These are phyloP conservation scores for Spodoptera exigua DNA, from an alignment of 2,888 invertebrate species.

Conservation along the genomic window DNA sequence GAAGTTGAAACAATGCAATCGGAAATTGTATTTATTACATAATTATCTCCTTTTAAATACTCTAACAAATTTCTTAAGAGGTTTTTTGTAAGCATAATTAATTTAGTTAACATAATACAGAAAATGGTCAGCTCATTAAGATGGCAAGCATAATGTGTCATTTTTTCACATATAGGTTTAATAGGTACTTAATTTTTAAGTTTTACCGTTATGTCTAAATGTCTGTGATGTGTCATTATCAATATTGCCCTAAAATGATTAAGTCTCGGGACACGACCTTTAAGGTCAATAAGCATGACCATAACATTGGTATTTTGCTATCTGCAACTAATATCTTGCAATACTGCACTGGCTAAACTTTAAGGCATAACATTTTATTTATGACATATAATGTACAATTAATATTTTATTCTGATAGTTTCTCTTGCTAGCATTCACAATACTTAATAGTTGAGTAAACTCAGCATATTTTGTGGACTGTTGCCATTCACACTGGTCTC, in stretches of 20 bases:
- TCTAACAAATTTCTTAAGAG: conserved; percentile 37
- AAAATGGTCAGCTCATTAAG: conserved; percentile 21
- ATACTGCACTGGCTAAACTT: too few relatives aligned
- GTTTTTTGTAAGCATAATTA: conserved; percentile 46
- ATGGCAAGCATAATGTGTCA: conserved; percentile 24
- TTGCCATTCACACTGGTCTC: conserved; percentile 65
- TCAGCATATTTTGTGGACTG: conserved; percentile 66
- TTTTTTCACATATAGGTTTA: conserved; percentile 43
- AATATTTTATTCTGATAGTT: conserved; percentile 46
- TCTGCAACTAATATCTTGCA: too few relatives aligned
- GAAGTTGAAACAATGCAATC: conserved; percentile 33
- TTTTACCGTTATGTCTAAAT: conserved; percentile 55
- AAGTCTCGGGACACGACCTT: too few relatives aligned
- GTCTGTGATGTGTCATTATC: conserved; percentile 45
- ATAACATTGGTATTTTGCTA: too few relatives aligned
- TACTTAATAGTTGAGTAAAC: conserved; percentile 47
- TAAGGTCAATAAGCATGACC: too few relatives aligned
- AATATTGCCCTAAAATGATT: too few relatives aligned
- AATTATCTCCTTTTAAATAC: conserved; percentile 32
- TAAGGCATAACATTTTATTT: conserved; percentile 47
- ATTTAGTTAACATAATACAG: conserved; percentile 43
- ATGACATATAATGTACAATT: conserved; percentile 40
- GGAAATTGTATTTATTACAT: conserved; percentile 37
- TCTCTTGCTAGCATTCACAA: conserved; percentile 54
- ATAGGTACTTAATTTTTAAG: conserved; percentile 61